These are phyloP conservation scores for Campopleginae sp. DNA, from an alignment of 2,888 invertebrate genomes.

Conservation along the genomic window DNA sequence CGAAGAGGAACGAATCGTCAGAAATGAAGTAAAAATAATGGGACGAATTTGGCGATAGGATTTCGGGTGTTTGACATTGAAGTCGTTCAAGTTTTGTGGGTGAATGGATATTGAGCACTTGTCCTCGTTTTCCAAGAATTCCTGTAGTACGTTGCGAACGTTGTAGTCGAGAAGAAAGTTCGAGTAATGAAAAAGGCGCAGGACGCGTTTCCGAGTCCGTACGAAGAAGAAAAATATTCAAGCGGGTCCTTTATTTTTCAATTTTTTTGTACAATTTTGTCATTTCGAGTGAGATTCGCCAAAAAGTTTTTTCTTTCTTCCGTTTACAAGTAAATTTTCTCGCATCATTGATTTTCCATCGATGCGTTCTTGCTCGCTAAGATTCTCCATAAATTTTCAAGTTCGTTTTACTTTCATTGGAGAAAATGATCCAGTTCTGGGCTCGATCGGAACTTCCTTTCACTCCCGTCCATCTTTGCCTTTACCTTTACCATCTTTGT, in stretches of 20 bases:
- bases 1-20: not conserved
- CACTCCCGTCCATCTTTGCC: conserved; percentile 81
- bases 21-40: not conserved
- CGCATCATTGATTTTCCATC: not conserved
- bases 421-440: not conserved
- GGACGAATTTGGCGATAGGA: conserved; percentile 39
- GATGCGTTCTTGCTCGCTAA: not conserved
- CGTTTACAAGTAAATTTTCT: too few species aligned
- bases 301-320: not conserved
- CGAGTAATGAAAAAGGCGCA: not conserved
- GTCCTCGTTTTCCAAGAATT: conserved; percentile 33
- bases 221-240: not conserved
- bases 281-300: not conserved
- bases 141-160: conserved; percentile 31
- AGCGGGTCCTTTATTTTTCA: not conserved
- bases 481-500: conserved; percentile 82
- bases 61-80: conserved; percentile 50
- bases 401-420: not conserved
- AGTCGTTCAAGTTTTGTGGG: conserved; percentile 58
- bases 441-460: not conserved
- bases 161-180: conserved; percentile 45
- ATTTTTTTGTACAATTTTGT: not conserved
- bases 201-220: not conserved
- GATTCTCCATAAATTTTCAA: not conserved
- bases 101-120: conserved; percentile 67